Base-by-base conservation (phyloP, 2,888 invertebrate species). In the Parnassius glacialis region DNA sequence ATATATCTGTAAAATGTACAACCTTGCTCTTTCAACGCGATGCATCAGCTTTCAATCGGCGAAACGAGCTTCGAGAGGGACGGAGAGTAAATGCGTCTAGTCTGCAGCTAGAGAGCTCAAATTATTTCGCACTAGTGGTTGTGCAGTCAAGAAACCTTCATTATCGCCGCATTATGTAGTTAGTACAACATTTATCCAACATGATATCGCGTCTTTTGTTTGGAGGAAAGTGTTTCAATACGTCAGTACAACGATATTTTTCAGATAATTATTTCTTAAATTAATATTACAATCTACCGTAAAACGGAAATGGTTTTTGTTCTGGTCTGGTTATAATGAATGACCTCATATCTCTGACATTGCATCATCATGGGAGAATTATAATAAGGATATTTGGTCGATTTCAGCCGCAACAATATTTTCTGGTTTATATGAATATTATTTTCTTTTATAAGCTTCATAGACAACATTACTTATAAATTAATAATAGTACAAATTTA, bases 91-190 rank as follows among this genome's bases (percentile, higher is more conserved):
- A 68, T 70, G 69, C 69, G 72, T 74, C 74, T 75, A 72, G 74
- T 41, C 51, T 58, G 45, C 56, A 77, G 43, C 20, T n/a, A 11
- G 45, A 54, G 74, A 79, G 78, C 73, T 75, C 76, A 76, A 81
- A 79, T 82, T 78, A 79, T 78, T 73, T 71, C 73, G 65, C 13
- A 42, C 42, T 65, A 72, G 65, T 73, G 69, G 66, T 61, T 68
- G 70, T 70, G 70, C 74, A 74, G 74, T 77, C 76, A 71, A 70
- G 76, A 74, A 78, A 76, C 76, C 78, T 77, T 77, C 73, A 79
- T 80, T 80, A 78, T 73, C 72, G 73, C 70, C 74, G 71, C 75
- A 73, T 74, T 75, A 72, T 73, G 67, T 67, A 66, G 59, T 47
- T n/a, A 42, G 54, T 55, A 11, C 13, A 12, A 10, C 41, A 48